phyloP scores from a whole-genome alignment of 2,888 invertebrate species.

The Apeira syringaria region DNA sequence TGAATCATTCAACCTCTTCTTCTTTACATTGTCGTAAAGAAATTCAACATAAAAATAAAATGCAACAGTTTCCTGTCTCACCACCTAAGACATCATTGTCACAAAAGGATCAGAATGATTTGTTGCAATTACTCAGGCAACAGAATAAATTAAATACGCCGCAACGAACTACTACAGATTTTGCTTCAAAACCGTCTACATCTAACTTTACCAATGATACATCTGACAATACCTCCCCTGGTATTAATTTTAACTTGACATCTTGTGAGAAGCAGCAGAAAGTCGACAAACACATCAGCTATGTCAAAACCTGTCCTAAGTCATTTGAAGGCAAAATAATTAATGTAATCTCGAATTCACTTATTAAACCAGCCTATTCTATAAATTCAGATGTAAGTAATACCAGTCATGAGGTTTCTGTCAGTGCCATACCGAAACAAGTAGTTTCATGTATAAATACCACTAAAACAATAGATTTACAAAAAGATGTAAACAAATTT shows the following conservation, averaged over 20 bases:
- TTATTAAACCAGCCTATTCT: constrained; percentile 17
- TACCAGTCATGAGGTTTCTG: not conserved
- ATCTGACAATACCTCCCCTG: not conserved
- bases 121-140: constrained; percentile 54
- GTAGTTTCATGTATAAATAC: not conserved
- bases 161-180: not conserved
- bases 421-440: constrained; percentile 4
- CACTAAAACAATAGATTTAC: constrained; percentile 1
- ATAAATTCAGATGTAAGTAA: constrained; percentile 1
- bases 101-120: constrained; percentile 59
- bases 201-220: not conserved
- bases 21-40: not conserved
- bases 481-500: constrained; percentile 18
- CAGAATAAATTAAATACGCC: constrained; percentile 46
- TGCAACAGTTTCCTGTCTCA: not conserved
- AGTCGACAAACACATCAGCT: not conserved
- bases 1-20: not conserved
- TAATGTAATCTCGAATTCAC: constrained; percentile 24
- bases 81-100: constrained; percentile 31
- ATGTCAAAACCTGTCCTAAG: not conserved
- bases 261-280: constrained; percentile 2
- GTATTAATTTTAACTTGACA: not conserved
- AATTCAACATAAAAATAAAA: not conserved
- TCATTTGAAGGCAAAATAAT: constrained; percentile 18
- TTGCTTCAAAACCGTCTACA: constrained; percentile 6